Base-by-base conservation (phyloP, 2,797 vertebrate genomes). In the Huso huso region DNA sequence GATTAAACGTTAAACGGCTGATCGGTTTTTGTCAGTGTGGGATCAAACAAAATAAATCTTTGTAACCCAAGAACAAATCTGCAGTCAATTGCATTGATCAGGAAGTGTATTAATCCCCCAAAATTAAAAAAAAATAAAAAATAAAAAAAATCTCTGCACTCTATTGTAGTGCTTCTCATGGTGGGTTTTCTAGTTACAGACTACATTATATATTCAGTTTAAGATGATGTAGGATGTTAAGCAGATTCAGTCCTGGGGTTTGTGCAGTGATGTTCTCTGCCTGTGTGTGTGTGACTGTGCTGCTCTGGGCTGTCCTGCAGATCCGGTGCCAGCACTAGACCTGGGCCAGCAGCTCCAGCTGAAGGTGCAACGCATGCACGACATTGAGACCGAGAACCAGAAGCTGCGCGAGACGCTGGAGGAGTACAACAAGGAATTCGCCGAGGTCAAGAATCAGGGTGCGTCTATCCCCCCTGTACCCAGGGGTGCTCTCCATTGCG, bases 401-500 rank as follows among this genome's bases (percentile, higher is more conserved):
- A 99, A 99, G 77, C 94, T 99, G 75, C 85, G 97, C 73, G 95
- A 99, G 84, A 99, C 97, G 65, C 92, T 99, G 68, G 95, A 98
- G 82, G 97, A 99, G 69, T 99, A 99, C 85, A 98, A 97, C 77
- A 99, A 96, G 83, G 97, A 99, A 85, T 99, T 99, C 49, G 93
- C 95, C 0, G 94, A 98, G 80, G 95, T 99, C 79, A 98, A 98
- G 85, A 99, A 97, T 86, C 97, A 99, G 89, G 97, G 97, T 99
- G 75, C 81, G 91, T 70, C 48, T 12, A 0, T 12, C 3, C 6
- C 6, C 51, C 53, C 10, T 57, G 1, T 57, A 10, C 53, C 53
- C 10, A n/a, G 53, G 10, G 10, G 53, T 3, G 53, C 53, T n/a
- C 10, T 57, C 23, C 23, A 37, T 37, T 37, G 23, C 23, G 23